Percentiles rank a stretch among this genome's conserved stretches.
These are phyloP conservation scores for Thymallus thymallus DNA, from an alignment of 2,113 vertebrate genomes.

Conservation along the genomic window DNA sequence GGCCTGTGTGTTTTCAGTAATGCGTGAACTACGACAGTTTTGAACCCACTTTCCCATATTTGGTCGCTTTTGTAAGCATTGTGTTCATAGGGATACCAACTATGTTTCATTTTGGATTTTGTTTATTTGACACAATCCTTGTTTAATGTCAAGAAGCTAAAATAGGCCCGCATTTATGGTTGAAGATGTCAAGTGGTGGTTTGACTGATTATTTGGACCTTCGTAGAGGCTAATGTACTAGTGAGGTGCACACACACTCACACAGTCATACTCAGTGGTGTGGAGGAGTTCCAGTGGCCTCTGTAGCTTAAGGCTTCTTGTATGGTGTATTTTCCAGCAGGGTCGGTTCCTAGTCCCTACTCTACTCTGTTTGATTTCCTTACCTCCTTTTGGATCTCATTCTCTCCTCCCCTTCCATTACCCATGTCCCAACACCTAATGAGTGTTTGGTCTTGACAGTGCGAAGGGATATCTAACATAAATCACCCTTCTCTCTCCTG, in stretches of 20 bases:
- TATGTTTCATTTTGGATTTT: constrained; percentile 10
- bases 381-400: too few relatives aligned
- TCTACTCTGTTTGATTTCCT: constrained; percentile 21
- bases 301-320: too few relatives aligned
- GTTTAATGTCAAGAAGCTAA: constrained; percentile 27
- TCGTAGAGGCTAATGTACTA: background rate
- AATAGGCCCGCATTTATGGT: constrained; percentile 23
- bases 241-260: constrained; percentile 41
- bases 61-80: background rate
- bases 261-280: constrained; percentile 35
- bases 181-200: constrained; percentile 24
- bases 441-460: too few relatives aligned
- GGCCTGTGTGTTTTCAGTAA: constrained; percentile 35
- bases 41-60: constrained; percentile 18
- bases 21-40: constrained; percentile 41
- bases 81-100: too few relatives aligned
- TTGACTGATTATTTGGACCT: constrained; percentile 13
- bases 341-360: background rate
- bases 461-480: constrained; percentile 45
- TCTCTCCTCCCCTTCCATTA: too few relatives aligned
- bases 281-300: constrained; percentile 2
- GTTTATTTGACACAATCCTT: constrained; percentile 13
- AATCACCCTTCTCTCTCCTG: too few relatives aligned
- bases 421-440: too few relatives aligned
- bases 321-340: constrained; percentile 38